Percentiles rank a stretch among this genome's conserved stretches.
phyloP scores from a whole-genome alignment of 2,888 invertebrate species.

The Elaeidobius kamerunicus region DNA sequence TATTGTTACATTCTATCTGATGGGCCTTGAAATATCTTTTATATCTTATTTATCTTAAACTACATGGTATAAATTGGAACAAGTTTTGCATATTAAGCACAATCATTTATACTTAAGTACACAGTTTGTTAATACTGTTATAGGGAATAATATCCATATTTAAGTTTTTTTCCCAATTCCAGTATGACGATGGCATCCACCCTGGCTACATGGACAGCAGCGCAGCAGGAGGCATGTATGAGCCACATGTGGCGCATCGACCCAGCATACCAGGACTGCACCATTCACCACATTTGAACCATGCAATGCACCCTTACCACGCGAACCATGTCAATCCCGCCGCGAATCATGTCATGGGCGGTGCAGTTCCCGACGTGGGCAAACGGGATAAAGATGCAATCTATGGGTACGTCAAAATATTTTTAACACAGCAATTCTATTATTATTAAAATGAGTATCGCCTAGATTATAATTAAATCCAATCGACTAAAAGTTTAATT shows the following conservation, averaged over 20 bases:
- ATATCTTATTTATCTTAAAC: too few relatives aligned
- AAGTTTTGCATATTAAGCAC: too few relatives aligned
- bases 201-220: conserved; percentile 85
- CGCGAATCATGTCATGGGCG: conserved; percentile 77
- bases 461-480: too few relatives aligned
- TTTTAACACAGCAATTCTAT: too few relatives aligned
- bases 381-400: conserved; percentile 98
- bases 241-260: conserved; percentile 69
- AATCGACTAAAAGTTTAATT: too few relatives aligned
- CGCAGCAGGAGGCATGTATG: conserved; percentile 64
- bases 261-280: conserved; percentile 65
- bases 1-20: too few relatives aligned
- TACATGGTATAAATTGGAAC: too few relatives aligned
- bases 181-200: conserved; percentile 95
- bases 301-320: conserved; percentile 79
- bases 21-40: too few relatives aligned
- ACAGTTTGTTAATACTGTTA: too few relatives aligned
- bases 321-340: conserved; percentile 64
- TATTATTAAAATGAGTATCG: too few relatives aligned
- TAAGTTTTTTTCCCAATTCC: conserved; percentile 46
- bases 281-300: conserved; percentile 79
- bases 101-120: too few relatives aligned
- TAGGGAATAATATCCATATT: too few relatives aligned
- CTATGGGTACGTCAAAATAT: conserved; percentile 99
- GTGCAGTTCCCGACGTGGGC: conserved; percentile 81